Base-by-base conservation (phyloP, 2,113 vertebrate species). In the Prionailurus bengalensis region DNA sequence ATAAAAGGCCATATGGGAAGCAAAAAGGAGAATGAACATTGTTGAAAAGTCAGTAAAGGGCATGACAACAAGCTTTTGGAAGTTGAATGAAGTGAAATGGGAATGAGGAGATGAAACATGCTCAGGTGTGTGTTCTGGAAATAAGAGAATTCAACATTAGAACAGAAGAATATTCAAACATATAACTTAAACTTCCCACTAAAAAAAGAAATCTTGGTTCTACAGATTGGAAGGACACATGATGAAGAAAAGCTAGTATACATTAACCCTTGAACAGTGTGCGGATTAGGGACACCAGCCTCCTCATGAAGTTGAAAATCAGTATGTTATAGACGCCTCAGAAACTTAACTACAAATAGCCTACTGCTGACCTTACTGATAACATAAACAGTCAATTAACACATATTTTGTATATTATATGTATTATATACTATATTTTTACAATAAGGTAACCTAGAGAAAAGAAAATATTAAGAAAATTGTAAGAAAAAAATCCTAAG, bases 81-180 rank as follows among this genome's bases (percentile, higher is more conserved):
- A 96, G 33, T n/a, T 89, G 63, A 92, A 70, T 58, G 81, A 61
- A 68, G 65, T 91, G 31, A 71, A 91, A 66, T 51, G 58, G 31
- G 12, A 81, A 73, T 84, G 89, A 91, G 51, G 87, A 48, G 17
- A 65, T 83, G 39, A 55, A 81, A 94, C 31, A 95, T 70, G n/a
- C 65, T 74, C 73, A 73, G 19, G n/a, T 73, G 6, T 73, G 6
- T 93, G 74, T 89, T 89, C 29, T 84, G 29, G n/a, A 97, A 97
- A 61, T 87, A 80, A 80, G 31, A 89, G 76, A 93, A 74, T 91
- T 93, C 45, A 93, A 66, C 74, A 85, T 95, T 78, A 36, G 63
- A 93, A 81, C 53, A 89, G n/a, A 83, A 96, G 65, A 80, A 51
- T 65, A 51, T n/a, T 89, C 8, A 86, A 93, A 82, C 42, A 33